Evolutionary conservation across 1,140 invertebrate genomes (phyloP).

Genomic region (Microplitis mediator): DNA sequence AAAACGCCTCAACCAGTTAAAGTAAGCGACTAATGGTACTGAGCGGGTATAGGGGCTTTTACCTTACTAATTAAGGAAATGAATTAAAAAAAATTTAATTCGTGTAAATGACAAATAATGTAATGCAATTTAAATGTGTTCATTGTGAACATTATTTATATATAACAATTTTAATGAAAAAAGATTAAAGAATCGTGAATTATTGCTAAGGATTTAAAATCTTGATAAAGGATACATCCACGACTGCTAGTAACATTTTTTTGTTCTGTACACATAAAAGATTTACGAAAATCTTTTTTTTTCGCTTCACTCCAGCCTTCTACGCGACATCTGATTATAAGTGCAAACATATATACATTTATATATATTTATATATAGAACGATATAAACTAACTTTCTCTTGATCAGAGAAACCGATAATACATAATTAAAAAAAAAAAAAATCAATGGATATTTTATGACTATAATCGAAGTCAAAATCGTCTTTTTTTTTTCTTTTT

Average conservation of each 20-base stretch:
- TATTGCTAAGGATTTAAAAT: neutral
- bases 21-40: too few species aligned
- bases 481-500: conserved; percentile 18
- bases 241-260: conserved; percentile 6
- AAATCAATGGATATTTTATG: conserved; percentile 35
- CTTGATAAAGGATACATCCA: neutral
- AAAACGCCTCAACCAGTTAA: too few species aligned
- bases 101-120: neutral
- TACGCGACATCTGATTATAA: conserved; percentile 27
- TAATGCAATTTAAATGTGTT: conserved; percentile 1
- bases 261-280: conserved; percentile 24
- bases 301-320: conserved; percentile 10
- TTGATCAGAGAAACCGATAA: conserved; percentile 38
- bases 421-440: conserved; percentile 50
- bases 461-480: conserved; percentile 25
- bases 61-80: neutral
- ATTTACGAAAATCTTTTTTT: neutral
- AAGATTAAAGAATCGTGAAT: neutral
- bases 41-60: too few species aligned
- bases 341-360: conserved; percentile 36
- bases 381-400: conserved; percentile 51
- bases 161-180: conserved; percentile 9
- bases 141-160: conserved; percentile 2
- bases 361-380: conserved; percentile 44
- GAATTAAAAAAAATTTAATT: neutral